Conservation (phyloP, 2,113 vertebrate genomes). For the Merops nubicus region DNA sequence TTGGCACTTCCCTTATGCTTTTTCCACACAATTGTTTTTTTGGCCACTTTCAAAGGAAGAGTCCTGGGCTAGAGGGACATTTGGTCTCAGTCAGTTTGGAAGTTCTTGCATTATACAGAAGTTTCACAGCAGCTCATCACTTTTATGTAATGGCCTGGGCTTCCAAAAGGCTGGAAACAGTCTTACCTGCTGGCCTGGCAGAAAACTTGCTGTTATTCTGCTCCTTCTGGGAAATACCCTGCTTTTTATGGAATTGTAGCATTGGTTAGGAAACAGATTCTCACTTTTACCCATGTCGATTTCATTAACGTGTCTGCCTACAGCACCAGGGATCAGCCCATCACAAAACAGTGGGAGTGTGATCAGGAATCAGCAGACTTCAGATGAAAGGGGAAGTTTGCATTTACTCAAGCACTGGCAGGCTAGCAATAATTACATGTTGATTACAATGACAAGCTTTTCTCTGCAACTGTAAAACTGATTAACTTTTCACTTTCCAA, state of each 20-base stretch:
- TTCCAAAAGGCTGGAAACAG: neutral
- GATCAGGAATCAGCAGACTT: neutral
- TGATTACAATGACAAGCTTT: neutral
- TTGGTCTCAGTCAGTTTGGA: neutral
- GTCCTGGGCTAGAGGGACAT: neutral
- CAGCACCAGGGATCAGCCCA: neutral
- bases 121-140: fast-evolving
- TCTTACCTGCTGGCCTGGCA: neutral
- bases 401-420: neutral
- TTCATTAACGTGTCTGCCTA: neutral
- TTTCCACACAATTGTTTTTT: neutral
- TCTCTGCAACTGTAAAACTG: neutral
- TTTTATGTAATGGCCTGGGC: neutral
- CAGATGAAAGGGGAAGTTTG: neutral
- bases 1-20: neutral
- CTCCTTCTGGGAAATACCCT: neutral
- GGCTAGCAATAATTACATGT: neutral
- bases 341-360: neutral
- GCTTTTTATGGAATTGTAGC: neutral
- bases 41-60: neutral
- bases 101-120: neutral
- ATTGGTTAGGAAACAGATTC: neutral
- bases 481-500: neutral
- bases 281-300: neutral
- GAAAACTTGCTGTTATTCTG: neutral